Conservation (phyloP, 2,113 vertebrate genomes). For the Perca fluviatilis region DNA sequence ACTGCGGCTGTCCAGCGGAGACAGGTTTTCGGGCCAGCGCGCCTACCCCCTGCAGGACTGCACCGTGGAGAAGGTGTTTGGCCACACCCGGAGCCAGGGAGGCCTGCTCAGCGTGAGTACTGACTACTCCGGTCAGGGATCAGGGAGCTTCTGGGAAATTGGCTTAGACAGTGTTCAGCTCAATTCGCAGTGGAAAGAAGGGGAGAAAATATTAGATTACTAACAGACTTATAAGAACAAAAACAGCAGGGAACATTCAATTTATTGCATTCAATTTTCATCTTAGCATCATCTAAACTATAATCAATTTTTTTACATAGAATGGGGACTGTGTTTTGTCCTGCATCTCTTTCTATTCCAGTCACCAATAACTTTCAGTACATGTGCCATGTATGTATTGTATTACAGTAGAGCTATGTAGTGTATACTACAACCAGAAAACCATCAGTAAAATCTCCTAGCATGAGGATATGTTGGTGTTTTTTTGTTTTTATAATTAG, state of each 20-base stretch:
- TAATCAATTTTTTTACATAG: too few species aligned
- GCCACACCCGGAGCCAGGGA: conserved; percentile 85
- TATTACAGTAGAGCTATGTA: not conserved
- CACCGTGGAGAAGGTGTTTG: conserved; percentile 86
- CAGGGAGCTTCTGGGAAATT: not conserved
- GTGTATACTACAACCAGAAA: not conserved
- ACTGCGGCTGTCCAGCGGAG: conserved; percentile 77
- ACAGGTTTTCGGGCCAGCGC: conserved; percentile 81
- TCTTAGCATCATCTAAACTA: not conserved
- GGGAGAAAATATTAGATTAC: too few species aligned
- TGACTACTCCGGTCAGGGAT: not conserved
- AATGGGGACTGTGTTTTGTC: not conserved
- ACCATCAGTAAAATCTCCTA: not conserved
- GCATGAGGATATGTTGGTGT: not conserved
- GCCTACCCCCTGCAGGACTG: conserved; percentile 89
- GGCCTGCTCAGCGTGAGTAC: conserved; percentile 82
- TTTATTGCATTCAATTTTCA: not conserved
- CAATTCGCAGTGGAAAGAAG: not conserved
- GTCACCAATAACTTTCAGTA: not conserved
- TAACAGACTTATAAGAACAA: not conserved
- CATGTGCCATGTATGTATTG: not conserved
- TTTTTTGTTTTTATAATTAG: too few species aligned
- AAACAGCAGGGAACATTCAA: not conserved
- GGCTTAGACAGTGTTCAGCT: not conserved
- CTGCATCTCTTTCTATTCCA: not conserved